Percentiles rank a stretch among this genome's conserved stretches.
These are phyloP conservation scores for Proisotoma minuta DNA, from an alignment of 2,888 invertebrate genomes.

Conservation along the genomic window DNA sequence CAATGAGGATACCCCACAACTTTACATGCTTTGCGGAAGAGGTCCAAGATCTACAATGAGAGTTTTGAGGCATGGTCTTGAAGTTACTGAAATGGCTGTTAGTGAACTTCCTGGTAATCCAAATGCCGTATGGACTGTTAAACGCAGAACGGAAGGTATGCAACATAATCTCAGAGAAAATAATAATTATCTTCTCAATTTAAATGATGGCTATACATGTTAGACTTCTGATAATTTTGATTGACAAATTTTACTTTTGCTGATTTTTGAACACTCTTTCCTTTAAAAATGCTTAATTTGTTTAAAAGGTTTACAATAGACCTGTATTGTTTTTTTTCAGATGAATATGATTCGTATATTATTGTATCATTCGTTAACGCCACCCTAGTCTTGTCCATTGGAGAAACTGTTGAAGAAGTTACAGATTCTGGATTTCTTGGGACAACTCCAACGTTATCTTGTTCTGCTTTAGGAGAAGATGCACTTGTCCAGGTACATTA, in stretches of 20 bases:
- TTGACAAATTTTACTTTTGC: neutral
- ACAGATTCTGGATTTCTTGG: conserved; percentile 99
- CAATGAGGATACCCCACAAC: conserved; percentile 97
- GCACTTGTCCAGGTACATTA: conserved; percentile 78
- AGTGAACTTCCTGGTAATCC: conserved; percentile 99
- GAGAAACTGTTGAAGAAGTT: conserved; percentile 99
- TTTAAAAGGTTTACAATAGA: neutral
- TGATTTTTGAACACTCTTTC: too few species aligned
- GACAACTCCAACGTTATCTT: conserved; percentile 96
- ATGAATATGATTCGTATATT: conserved; percentile 98
- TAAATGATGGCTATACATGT: conserved; percentile 45
- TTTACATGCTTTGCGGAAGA: conserved; percentile 92
- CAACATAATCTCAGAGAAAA: conserved; percentile 53
- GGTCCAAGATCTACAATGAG: conserved; percentile 90
- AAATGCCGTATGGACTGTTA: conserved; percentile 99
- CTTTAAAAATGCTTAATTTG: neutral
- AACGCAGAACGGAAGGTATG: conserved; percentile 92
- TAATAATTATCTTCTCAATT: too few species aligned
- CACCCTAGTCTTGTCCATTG: conserved; percentile 96
- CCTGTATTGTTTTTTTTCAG: conserved; percentile 56
- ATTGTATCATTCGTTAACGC: conserved; percentile 99
- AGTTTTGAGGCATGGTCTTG: conserved; percentile 91
- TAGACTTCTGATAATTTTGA: conserved; percentile 42
- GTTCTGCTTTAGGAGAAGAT: conserved; percentile 95
- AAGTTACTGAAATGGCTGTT: conserved; percentile 99